phyloP scores from a whole-genome alignment of 2,797 vertebrate genomes.

The Helarctos malayanus region DNA sequence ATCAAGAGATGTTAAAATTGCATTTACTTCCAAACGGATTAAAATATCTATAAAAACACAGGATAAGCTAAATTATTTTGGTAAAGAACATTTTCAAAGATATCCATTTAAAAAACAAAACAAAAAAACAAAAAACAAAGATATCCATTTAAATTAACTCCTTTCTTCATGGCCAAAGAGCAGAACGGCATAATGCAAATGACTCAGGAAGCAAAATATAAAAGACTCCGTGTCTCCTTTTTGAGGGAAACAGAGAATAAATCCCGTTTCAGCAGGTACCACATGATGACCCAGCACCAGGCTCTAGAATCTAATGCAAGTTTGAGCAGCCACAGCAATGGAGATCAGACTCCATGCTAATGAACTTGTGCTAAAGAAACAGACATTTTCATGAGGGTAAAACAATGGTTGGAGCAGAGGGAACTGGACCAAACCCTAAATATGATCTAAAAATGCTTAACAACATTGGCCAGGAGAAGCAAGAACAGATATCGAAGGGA shows the following conservation, averaged over 20 bases:
- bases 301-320: constrained; percentile 72
- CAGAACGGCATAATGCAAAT: neutral
- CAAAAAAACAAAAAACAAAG: neutral
- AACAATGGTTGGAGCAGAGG: constrained; percentile 78
- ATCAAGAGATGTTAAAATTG: neutral
- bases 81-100: neutral
- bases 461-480: constrained; percentile 80
- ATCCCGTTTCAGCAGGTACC: constrained; percentile 66
- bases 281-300: constrained; percentile 63
- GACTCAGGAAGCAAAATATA: neutral
- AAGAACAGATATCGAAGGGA: constrained; percentile 84
- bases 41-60: neutral
- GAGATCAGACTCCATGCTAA: constrained; percentile 72
- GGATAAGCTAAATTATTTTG: constrained; percentile 14
- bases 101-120: neutral
- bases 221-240: neutral
- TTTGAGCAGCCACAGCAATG: constrained; percentile 64
- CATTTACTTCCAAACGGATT: constrained; percentile 14
- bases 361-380: constrained; percentile 85
- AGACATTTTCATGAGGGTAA: constrained; percentile 74
- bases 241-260: constrained; percentile 61
- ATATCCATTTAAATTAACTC: neutral
- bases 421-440: constrained; percentile 78
- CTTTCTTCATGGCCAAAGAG: neutral
- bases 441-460: constrained; percentile 82